Evolutionary conservation across 2,888 invertebrate genomes (phyloP).

Genomic region (Exephanes ischioxanthus): DNA sequence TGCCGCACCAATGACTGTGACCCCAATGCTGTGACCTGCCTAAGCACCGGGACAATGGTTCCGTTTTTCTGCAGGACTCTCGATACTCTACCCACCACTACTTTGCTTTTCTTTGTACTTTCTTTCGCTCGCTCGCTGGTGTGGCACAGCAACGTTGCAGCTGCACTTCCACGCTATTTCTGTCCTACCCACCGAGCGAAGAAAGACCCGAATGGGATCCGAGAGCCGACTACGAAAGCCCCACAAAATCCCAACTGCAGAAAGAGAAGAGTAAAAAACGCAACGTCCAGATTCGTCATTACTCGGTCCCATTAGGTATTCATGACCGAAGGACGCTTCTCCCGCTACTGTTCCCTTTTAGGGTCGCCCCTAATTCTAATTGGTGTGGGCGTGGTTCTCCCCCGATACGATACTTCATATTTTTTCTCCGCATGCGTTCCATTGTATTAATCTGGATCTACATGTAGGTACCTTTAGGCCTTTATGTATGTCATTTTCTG

Average conservation of each 20-base stretch:
- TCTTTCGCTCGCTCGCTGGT: conserved; percentile 36
- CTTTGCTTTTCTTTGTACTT: conserved; percentile 43
- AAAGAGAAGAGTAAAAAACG: conserved; percentile 20
- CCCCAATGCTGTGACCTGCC: neutral
- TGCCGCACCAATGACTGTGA: too few species aligned
- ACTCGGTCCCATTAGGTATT: conserved; percentile 63
- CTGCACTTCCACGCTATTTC: conserved; percentile 49
- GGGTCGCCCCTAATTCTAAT: conserved; percentile 4
- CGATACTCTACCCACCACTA: conserved; percentile 28
- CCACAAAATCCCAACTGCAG: conserved; percentile 24
- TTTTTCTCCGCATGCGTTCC: conserved; percentile 23
- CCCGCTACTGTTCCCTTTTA: conserved; percentile 12
- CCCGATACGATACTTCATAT: conserved; percentile 27
- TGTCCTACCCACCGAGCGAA: conserved; percentile 24
- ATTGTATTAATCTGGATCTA: neutral
- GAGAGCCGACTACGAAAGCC: conserved; percentile 42
- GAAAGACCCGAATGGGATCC: conserved; percentile 14
- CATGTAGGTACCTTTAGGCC: neutral
- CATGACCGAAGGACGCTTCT: conserved; percentile 14
- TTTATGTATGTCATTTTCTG: conserved; percentile 14
- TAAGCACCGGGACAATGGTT: conserved; percentile 21
- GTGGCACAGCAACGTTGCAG: conserved; percentile 56
- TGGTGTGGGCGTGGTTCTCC: conserved; percentile 41
- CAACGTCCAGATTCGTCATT: conserved; percentile 42
- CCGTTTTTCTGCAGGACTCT: conserved; percentile 28